phyloP scores from a whole-genome alignment of 2,888 invertebrate species.

The Aspidiotus rigidus region DNA sequence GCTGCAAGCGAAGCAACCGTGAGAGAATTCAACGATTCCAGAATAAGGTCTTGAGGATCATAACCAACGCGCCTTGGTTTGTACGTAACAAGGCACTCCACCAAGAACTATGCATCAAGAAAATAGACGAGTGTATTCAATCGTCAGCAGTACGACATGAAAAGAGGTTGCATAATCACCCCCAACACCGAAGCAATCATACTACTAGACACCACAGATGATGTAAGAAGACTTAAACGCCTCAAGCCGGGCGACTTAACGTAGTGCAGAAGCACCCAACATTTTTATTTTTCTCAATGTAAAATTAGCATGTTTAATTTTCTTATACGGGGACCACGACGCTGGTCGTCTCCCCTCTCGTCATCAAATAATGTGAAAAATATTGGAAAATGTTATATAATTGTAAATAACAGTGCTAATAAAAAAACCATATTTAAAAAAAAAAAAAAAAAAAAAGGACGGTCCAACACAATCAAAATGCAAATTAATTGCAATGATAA shows the following conservation, averaged over 20 bases:
- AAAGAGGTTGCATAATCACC: not conserved
- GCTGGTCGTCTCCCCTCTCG: conserved; percentile 4
- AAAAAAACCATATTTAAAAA: too few species aligned
- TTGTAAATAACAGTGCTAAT: too few species aligned
- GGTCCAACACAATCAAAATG: too few species aligned
- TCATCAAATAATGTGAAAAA: not conserved
- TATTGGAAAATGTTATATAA: not conserved
- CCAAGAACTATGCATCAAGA: not conserved
- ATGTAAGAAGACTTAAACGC: conserved; percentile 6
- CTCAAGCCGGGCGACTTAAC: conserved; percentile 6
- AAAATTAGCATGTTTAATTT: not conserved
- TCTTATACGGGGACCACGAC: not conserved
- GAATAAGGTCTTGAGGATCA: conserved; percentile 9
- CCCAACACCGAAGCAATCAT: not conserved
- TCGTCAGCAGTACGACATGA: not conserved
- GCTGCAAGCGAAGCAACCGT: not conserved
- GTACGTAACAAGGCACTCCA: not conserved
- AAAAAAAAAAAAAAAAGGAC: too few species aligned
- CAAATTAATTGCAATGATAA: too few species aligned
- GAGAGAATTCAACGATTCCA: not conserved
- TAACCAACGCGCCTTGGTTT: conserved; percentile 8
- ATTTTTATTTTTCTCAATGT: not conserved
- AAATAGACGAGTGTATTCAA: not conserved
- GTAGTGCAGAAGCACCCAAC: not conserved
- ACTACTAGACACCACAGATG: conserved; percentile 5